A percentile compares a stretch with the other conserved stretches of the same genome.
phyloP scores from a whole-genome alignment of 2,888 invertebrate species.

The Lasioglossum figueresi region DNA sequence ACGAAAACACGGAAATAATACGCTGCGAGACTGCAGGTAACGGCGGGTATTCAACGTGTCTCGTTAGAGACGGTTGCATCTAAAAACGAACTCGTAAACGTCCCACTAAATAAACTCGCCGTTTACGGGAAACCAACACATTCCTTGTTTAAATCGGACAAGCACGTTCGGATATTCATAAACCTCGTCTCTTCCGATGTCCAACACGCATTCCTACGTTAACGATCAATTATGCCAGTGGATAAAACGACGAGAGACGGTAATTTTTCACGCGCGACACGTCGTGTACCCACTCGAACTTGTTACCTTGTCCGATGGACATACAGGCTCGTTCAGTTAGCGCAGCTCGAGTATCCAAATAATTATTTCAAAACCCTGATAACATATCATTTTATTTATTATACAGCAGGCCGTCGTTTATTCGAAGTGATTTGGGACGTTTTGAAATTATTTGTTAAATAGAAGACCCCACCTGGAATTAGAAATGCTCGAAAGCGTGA shows the following conservation, averaged over 20 bases:
- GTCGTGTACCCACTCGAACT: not conserved
- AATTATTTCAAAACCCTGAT: not conserved
- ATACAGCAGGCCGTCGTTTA: no score
- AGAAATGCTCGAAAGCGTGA: no score
- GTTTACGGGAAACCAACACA: constrained; percentile 2
- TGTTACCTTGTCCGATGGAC: constrained; percentile 15
- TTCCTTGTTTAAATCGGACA: constrained; percentile 4
- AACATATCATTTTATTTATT: not conserved
- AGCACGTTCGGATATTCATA: constrained; percentile 19
- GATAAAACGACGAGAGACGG: constrained; percentile 3
- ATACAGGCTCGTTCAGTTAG: not conserved
- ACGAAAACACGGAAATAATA: not conserved
- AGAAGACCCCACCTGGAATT: no score
- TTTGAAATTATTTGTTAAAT: no score
- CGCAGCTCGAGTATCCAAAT: not conserved
- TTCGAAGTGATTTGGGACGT: no score
- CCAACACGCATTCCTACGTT: constrained; percentile 17
- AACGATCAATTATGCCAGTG: constrained; percentile 15
- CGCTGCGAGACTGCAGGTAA: not conserved
- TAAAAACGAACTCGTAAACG: constrained; percentile 16
- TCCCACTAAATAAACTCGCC: not conserved
- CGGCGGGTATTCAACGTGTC: not conserved
- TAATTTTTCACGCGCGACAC: constrained; percentile 29
- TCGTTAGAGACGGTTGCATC: not conserved
- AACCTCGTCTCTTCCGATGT: constrained; percentile 24